Evolutionary conservation across 2,113 vertebrate species (phyloP).

Genomic region (Microcebus murinus): DNA sequence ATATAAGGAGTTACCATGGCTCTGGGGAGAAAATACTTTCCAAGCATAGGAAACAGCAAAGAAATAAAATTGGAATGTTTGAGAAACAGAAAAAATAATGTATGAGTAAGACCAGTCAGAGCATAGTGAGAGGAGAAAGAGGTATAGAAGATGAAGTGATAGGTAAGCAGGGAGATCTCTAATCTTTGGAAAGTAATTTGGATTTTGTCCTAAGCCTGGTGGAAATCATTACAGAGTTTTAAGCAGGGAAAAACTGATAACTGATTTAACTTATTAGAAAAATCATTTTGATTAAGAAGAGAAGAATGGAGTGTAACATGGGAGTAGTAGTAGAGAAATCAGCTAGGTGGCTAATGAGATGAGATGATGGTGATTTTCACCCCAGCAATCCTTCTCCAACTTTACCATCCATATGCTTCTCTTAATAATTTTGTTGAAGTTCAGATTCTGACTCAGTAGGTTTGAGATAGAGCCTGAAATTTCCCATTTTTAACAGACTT

Average conservation of each 20-base stretch:
- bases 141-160: not conserved
- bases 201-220: not conserved
- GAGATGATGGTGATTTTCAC: not conserved
- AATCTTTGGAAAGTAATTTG: not conserved
- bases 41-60: not conserved
- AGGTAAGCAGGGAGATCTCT: not conserved
- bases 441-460: not conserved
- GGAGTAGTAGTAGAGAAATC: not conserved
- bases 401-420: not conserved
- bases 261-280: conserved; percentile 2
- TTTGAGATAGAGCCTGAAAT: not conserved
- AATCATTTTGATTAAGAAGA: not conserved
- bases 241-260: not conserved
- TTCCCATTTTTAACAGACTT: not conserved
- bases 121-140: not conserved
- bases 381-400: not conserved
- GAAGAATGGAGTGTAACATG: not conserved
- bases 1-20: not conserved
- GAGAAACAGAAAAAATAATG: not conserved
- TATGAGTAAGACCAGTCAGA: not conserved
- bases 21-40: not conserved
- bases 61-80: not conserved
- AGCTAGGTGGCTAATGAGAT: not conserved
- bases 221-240: not conserved
- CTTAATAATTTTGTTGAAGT: not conserved